Percentiles rank a stretch among this genome's conserved stretches.
These are phyloP conservation scores for Bellardia pandia DNA, from an alignment of 2,888 invertebrate genomes.

Conservation along the genomic window DNA sequence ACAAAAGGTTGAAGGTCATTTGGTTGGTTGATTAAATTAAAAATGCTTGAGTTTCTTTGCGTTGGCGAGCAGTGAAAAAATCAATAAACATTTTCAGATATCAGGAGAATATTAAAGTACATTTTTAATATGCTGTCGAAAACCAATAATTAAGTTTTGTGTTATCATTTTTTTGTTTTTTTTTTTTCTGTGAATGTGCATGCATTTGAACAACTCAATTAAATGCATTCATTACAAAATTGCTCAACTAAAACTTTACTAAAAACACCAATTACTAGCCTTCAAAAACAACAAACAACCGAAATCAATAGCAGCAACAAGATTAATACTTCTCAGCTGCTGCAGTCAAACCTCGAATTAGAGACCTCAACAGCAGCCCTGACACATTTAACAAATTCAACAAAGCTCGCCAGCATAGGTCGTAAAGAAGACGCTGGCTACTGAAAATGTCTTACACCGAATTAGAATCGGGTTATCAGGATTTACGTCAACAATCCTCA, in stretches of 20 bases:
- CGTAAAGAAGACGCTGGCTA: background rate
- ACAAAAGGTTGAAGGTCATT: constrained; percentile 37
- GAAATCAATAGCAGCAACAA: constrained; percentile 4
- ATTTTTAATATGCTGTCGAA: background rate
- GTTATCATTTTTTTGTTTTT: constrained; percentile 9
- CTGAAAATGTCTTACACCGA: constrained; percentile 93
- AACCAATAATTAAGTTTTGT: background rate
- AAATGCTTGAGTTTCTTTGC: background rate
- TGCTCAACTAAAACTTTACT: constrained; percentile 59
- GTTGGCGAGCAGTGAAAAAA: constrained; percentile 32
- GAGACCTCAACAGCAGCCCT: background rate
- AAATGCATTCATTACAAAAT: constrained; percentile 71
- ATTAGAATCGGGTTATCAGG: constrained; percentile 96
- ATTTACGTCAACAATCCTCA: constrained; percentile 85
- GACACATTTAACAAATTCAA: constrained; percentile 16
- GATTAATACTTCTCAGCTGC: background rate
- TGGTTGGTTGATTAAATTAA: constrained; percentile 6
- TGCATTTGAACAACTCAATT: constrained; percentile 1
- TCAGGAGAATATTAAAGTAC: background rate
- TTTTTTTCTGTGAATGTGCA: constrained; percentile 31
- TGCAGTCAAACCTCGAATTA: constrained; percentile 28
- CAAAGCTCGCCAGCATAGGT: background rate
- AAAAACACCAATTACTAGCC: constrained; percentile 55
- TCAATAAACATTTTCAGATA: constrained; percentile 34
- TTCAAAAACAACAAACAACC: constrained; percentile 50